phyloP scores from a whole-genome alignment of 2,888 invertebrate species.

The Marronus borbonicus region DNA sequence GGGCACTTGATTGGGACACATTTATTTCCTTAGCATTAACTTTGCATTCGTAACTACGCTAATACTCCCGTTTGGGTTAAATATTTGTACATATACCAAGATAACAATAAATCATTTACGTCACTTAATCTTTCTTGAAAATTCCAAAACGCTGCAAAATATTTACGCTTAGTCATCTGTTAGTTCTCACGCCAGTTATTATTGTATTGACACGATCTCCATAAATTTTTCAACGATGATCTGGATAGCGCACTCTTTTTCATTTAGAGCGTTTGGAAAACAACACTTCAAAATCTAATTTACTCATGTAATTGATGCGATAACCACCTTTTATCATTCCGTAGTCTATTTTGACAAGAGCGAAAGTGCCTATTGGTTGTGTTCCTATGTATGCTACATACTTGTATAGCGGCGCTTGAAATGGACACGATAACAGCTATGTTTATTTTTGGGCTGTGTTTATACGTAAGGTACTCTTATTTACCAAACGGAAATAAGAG shows the following conservation, averaged over 20 bases:
- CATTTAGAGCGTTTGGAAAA: background rate
- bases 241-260: background rate
- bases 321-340: background rate
- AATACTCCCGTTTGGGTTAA: no score
- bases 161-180: conserved; percentile 1
- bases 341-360: no score
- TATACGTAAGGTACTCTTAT: background rate
- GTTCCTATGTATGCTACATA: background rate
- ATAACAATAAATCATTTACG: no score
- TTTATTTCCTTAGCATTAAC: no score
- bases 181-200: background rate
- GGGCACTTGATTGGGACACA: no score
- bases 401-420: background rate
- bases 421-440: conserved; percentile 10
- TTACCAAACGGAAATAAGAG: conserved; percentile 18
- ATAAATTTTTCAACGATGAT: background rate
- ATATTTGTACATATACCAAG: no score
- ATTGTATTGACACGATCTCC: background rate
- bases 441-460: background rate
- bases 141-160: background rate
- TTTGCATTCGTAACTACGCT: no score
- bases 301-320: background rate
- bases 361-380: background rate
- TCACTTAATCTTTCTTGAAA: no score
- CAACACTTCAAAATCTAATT: background rate